These are phyloP conservation scores for Julus scanicus DNA, from an alignment of 2,888 invertebrate species.

Conservation along the genomic window DNA sequence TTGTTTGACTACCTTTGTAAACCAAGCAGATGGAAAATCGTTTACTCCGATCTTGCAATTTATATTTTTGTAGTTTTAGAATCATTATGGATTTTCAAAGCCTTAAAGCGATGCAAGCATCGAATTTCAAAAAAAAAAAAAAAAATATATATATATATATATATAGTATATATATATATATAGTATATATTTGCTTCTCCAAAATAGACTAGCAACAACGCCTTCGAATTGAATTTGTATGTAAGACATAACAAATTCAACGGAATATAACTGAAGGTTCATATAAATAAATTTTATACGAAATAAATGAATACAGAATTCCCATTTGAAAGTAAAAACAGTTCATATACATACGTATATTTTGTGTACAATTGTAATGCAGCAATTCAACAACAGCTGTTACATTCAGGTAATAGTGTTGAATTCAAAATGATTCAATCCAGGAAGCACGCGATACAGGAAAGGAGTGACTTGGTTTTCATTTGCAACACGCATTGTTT, in stretches of 20 bases:
- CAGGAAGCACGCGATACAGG: neutral
- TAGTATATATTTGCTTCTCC: too few species aligned
- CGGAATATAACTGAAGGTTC: neutral
- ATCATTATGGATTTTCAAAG: too few species aligned
- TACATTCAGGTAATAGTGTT: neutral
- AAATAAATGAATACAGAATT: neutral
- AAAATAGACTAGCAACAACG: too few species aligned
- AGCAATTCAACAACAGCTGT: neutral
- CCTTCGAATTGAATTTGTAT: neutral
- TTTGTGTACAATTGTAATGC: neutral
- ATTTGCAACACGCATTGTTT: conserved; percentile 7
- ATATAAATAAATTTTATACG: neutral
- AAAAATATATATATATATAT: too few species aligned
- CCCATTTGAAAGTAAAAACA: conserved; percentile 1
- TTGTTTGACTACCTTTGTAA: too few species aligned
- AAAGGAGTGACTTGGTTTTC: neutral
- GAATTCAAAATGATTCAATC: neutral
- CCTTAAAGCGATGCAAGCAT: too few species aligned
- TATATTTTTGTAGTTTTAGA: too few species aligned
- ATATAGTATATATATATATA: too few species aligned
- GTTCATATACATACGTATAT: neutral
- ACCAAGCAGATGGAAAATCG: too few species aligned
- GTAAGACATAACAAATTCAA: neutral
- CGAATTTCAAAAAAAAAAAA: too few species aligned
- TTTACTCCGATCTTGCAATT: too few species aligned